phyloP scores from a whole-genome alignment of 2,113 vertebrate genomes.

The Diphyllodes magnificus region DNA sequence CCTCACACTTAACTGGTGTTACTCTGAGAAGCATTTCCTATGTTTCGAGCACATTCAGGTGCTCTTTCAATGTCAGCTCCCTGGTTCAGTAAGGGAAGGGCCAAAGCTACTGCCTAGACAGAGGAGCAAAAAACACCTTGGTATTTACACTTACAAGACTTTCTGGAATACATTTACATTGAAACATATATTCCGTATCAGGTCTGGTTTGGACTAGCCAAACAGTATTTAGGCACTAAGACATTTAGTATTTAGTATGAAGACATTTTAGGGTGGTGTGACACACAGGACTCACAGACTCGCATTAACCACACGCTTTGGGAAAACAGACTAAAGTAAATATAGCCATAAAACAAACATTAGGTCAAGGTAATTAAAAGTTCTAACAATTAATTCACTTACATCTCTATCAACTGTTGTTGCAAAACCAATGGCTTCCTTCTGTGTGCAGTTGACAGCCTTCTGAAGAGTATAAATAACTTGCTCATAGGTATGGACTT shows the following conservation, averaged over 20 bases:
- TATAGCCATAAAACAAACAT: neutral
- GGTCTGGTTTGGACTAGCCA: neutral
- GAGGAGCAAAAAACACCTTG: neutral
- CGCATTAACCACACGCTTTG: neutral
- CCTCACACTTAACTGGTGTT: neutral
- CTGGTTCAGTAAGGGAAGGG: neutral
- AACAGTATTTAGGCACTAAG: neutral
- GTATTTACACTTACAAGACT: neutral
- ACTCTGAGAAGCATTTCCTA: neutral
- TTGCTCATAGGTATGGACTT: slow-evolving; percentile 98
- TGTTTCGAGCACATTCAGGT: neutral
- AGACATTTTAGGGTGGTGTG: neutral
- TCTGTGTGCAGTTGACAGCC: slow-evolving; percentile 95
- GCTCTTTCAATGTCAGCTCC: neutral
- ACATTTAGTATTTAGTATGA: neutral
- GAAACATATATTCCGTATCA: neutral
- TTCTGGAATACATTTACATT: neutral
- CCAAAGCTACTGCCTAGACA: neutral
- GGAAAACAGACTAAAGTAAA: neutral
- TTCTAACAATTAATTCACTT: slow-evolving; percentile 62
- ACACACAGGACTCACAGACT: neutral
- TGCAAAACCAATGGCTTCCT: slow-evolving; percentile 94
- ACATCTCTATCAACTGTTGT: slow-evolving; percentile 97
- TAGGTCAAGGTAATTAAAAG: neutral
- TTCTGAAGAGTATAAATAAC: slow-evolving; percentile 98